Percentiles rank a stretch among this genome's conserved stretches.
phyloP scores from a whole-genome alignment of 2,113 vertebrate species.

The Spilogale gracilis region DNA sequence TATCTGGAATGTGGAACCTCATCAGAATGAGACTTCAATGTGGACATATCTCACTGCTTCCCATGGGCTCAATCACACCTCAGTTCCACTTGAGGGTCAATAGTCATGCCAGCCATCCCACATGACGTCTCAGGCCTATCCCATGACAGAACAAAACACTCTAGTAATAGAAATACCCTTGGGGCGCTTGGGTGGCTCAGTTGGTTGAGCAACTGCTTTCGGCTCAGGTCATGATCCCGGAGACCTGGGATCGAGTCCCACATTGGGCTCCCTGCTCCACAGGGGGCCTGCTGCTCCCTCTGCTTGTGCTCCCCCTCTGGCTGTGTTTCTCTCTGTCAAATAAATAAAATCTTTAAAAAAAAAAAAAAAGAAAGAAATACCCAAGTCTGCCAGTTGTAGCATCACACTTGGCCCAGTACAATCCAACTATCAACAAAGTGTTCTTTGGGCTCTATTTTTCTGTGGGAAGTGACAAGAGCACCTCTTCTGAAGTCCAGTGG shows the following conservation, averaged over 20 bases:
- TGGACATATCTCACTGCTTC: background rate
- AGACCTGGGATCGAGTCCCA: too few species aligned
- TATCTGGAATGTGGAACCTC: background rate
- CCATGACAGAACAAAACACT: background rate
- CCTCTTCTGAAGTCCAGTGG: background rate
- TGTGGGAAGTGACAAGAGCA: constrained; percentile 19
- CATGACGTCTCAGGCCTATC: background rate
- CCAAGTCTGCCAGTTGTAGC: background rate
- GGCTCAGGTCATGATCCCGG: too few species aligned
- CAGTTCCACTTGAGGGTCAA: background rate
- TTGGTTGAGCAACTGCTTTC: too few species aligned
- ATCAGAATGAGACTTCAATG: background rate
- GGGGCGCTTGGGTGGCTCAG: too few species aligned
- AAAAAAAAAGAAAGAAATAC: too few species aligned
- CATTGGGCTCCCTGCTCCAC: too few species aligned
- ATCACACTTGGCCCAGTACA: background rate
- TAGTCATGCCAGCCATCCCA: background rate
- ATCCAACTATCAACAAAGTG: background rate
- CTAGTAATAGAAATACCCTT: background rate
- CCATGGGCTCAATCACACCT: background rate
- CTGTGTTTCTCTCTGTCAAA: too few species aligned
- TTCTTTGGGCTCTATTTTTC: background rate
- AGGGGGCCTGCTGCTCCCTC: too few species aligned
- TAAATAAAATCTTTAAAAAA: too few species aligned
- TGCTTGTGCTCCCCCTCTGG: too few species aligned